Percentiles rank a stretch among this genome's conserved stretches.
phyloP scores from a whole-genome alignment of 2,888 invertebrate species.

The Tigriopus californicus region DNA sequence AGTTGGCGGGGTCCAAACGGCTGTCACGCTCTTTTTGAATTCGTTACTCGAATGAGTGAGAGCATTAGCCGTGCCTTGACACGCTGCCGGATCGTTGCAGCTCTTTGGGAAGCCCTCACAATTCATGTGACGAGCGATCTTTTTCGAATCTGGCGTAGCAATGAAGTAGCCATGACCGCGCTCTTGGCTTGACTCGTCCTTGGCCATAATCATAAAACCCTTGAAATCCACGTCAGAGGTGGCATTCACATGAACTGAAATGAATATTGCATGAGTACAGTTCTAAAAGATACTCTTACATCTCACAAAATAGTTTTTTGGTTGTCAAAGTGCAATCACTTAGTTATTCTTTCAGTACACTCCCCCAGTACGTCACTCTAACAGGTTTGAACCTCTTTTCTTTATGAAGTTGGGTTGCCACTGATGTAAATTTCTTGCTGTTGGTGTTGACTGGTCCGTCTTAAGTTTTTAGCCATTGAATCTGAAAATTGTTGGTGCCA shows the following conservation, averaged over 20 bases:
- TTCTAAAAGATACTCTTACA: too few species aligned
- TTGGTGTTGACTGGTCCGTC: too few species aligned
- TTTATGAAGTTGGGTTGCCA: too few species aligned
- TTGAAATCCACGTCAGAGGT: neutral
- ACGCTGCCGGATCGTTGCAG: neutral
- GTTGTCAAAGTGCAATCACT: too few species aligned
- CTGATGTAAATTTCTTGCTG: too few species aligned
- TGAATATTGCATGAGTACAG: too few species aligned
- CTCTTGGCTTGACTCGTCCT: neutral
- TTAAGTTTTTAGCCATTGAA: too few species aligned
- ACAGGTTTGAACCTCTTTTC: too few species aligned
- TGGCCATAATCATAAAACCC: slow-evolving; percentile 4
- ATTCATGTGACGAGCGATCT: neutral
- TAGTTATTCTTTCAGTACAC: too few species aligned
- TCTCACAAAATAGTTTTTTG: too few species aligned
- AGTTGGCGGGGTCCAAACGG: slow-evolving; percentile 1
- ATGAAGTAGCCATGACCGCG: slow-evolving; percentile 1
- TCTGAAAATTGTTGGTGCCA: too few species aligned
- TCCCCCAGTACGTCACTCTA: too few species aligned
- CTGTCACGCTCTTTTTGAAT: neutral
- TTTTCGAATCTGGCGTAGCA: neutral
- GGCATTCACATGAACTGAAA: neutral
- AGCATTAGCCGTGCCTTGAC: neutral
- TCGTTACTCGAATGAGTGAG: neutral
- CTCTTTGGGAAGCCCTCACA: neutral